Evolutionary conservation across 2,797 vertebrate genomes (phyloP).

Genomic region (Enteromius mattozi): DNA sequence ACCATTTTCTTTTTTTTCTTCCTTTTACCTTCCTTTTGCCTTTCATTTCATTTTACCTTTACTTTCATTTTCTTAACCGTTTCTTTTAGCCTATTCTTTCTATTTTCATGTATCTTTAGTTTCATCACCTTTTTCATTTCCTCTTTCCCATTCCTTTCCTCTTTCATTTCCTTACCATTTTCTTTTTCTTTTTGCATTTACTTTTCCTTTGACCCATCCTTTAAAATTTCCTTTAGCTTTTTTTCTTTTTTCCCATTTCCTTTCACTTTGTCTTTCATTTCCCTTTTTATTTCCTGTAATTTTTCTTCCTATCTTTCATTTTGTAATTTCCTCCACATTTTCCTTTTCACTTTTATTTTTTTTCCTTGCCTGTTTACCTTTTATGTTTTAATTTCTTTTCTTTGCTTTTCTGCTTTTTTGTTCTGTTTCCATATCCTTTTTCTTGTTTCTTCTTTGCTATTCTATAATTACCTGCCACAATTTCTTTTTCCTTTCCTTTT

Average conservation of each 20-base stretch:
- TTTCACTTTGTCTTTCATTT: too few relatives aligned
- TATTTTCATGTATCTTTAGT: background rate
- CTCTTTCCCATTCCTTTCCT: background rate
- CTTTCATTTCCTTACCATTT: background rate
- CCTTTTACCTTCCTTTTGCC: too few relatives aligned
- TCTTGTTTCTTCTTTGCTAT: background rate
- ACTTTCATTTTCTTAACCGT: background rate
- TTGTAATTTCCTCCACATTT: background rate
- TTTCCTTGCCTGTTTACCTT: background rate
- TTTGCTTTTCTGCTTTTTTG: background rate
- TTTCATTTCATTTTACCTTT: background rate
- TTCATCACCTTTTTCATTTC: background rate
- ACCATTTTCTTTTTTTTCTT: too few relatives aligned
- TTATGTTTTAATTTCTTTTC: background rate
- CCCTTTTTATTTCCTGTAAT: background rate
- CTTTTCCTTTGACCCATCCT: background rate
- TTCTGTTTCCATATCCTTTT: background rate
- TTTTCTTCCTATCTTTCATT: background rate
- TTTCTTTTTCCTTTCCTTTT: too few relatives aligned
- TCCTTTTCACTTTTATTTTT: background rate
- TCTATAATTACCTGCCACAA: too few relatives aligned
- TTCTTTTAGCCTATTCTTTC: background rate
- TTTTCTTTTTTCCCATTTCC: background rate
- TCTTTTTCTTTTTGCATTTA: background rate
- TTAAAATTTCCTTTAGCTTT: background rate